phyloP scores from a whole-genome alignment of 1,140 invertebrate genomes.

The Drepana arcuata region DNA sequence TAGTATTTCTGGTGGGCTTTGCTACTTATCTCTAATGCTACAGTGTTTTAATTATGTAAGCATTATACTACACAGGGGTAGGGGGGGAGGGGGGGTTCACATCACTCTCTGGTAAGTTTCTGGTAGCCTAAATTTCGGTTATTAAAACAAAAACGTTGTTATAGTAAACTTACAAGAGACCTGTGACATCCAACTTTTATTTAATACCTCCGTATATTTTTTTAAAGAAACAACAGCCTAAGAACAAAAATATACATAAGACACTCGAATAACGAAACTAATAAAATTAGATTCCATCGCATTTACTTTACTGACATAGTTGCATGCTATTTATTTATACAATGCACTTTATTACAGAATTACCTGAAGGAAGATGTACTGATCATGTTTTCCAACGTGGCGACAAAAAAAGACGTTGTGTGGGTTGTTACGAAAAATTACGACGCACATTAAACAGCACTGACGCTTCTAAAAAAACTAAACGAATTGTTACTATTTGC shows the following conservation, averaged over 20 bases:
- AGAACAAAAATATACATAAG: constrained; percentile 12
- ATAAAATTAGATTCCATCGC: no score
- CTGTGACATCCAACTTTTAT: no score
- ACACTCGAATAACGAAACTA: constrained; percentile 11
- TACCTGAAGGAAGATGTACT: constrained; percentile 9
- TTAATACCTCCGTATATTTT: constrained; percentile 10
- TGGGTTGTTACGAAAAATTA: constrained; percentile 18
- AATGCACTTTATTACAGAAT: constrained; percentile 19
- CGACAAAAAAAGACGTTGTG: constrained; percentile 17
- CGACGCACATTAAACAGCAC: constrained; percentile 15
- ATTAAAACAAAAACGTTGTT: no score
- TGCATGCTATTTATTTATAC: constrained; percentile 14
- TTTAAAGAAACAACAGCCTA: constrained; percentile 14
- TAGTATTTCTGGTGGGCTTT: no score
- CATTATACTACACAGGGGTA: no score
- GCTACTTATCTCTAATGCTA: no score
- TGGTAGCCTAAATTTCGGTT: no score
- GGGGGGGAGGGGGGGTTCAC: no score
- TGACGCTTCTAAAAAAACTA: constrained; percentile 15
- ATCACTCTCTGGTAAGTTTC: no score
- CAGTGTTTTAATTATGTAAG: no score
- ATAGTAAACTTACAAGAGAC: no score
- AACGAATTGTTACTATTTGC: constrained; percentile 13
- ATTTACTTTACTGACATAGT: constrained; percentile 12
- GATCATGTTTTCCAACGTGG: constrained; percentile 18